These are phyloP conservation scores for Hyles euphorbiae DNA, from an alignment of 1,140 invertebrate species.

Conservation along the genomic window DNA sequence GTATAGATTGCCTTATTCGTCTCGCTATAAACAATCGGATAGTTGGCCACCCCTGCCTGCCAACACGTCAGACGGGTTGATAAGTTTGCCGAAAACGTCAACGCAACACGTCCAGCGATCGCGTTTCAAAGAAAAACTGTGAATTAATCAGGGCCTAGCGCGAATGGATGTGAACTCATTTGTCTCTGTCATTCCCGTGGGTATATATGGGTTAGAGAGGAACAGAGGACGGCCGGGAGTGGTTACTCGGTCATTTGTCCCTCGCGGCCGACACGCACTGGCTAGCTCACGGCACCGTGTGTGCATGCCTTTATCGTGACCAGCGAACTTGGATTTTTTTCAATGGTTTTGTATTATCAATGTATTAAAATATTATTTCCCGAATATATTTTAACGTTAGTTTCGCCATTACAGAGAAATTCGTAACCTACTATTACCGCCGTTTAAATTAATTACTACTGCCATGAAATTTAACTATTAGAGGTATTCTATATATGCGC, in stretches of 20 bases:
- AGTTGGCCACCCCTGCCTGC: conserved; percentile 14
- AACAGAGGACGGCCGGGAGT: conserved; percentile 51
- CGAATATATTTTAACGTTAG: too few species aligned
- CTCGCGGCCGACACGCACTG: conserved; percentile 44
- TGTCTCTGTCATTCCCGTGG: conserved; percentile 48
- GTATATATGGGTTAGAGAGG: conserved; percentile 30
- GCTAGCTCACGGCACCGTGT: conserved; percentile 30
- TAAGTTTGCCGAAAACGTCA: conserved; percentile 54
- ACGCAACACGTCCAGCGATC: conserved; percentile 41
- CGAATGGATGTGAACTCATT: conserved; percentile 48
- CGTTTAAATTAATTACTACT: too few species aligned
- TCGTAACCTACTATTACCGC: too few species aligned
- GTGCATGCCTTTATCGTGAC: conserved; percentile 24
- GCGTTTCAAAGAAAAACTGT: conserved; percentile 66
- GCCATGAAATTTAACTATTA: too few species aligned
- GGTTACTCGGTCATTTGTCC: conserved; percentile 59
- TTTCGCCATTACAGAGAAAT: too few species aligned
- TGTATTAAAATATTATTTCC: too few species aligned
- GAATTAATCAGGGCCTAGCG: conserved; percentile 62
- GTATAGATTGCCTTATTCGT: too few species aligned
- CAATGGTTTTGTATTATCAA: neutral
- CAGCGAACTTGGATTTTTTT: conserved; percentile 12
- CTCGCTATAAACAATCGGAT: conserved; percentile 18
- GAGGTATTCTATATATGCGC: too few species aligned
- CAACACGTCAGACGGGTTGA: conserved; percentile 33